Evolutionary conservation across 2,888 invertebrate species (phyloP).

Genomic region (Metalampra italica): DNA sequence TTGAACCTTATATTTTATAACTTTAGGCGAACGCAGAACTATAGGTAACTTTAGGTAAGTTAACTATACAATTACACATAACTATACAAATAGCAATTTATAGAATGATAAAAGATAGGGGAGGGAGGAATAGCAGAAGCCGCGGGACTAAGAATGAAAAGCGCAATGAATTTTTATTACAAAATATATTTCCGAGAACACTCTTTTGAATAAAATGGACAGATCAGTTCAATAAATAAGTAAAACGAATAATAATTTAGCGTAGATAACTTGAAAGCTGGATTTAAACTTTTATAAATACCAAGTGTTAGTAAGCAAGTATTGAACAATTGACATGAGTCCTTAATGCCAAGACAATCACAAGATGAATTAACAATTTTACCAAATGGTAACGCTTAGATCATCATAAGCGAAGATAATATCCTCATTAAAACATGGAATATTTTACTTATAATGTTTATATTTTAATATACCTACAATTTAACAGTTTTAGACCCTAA

Average conservation of each 20-base stretch:
- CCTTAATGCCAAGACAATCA: slow-evolving; percentile 39
- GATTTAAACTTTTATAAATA: slow-evolving; percentile 54
- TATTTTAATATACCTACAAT: slow-evolving; percentile 16
- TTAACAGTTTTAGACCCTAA: slow-evolving; percentile 41
- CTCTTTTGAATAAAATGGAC: slow-evolving; percentile 68
- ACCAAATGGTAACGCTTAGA: slow-evolving; percentile 27
- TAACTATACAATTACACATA: too few species aligned
- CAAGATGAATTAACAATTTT: slow-evolving; percentile 29
- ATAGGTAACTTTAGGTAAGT: too few species aligned
- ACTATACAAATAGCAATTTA: too few species aligned
- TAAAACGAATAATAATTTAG: slow-evolving; percentile 37
- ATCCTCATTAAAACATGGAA: slow-evolving; percentile 27
- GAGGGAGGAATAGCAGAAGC: slow-evolving; percentile 40
- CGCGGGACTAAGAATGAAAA: slow-evolving; percentile 70
- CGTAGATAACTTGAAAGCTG: slow-evolving; percentile 51
- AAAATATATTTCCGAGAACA: slow-evolving; percentile 72
- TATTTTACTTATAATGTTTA: slow-evolving; percentile 31
- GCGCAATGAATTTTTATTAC: slow-evolving; percentile 63
- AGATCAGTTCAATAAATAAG: slow-evolving; percentile 58
- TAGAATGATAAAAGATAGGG: neutral
- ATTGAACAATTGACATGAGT: slow-evolving; percentile 48
- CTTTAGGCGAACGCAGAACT: too few species aligned
- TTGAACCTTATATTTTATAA: too few species aligned
- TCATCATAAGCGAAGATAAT: slow-evolving; percentile 32
- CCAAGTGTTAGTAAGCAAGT: slow-evolving; percentile 26